These are phyloP conservation scores for Bhutanitis thaidina DNA, from an alignment of 2,888 invertebrate genomes.

Conservation along the genomic window DNA sequence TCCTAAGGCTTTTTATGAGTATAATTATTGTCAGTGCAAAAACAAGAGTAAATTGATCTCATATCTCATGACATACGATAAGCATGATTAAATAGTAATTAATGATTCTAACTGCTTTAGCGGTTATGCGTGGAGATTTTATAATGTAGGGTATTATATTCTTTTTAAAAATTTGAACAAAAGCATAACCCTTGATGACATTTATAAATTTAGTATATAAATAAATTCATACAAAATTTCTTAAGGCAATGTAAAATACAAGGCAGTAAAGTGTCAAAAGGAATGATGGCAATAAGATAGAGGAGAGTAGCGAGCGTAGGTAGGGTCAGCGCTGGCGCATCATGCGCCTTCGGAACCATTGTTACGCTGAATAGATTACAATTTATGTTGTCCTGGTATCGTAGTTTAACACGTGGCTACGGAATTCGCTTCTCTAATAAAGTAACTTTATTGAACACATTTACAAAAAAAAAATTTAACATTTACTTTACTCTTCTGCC, in stretches of 20 bases:
- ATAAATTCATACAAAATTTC: slow-evolving; percentile 9
- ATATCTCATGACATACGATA: too few relatives aligned
- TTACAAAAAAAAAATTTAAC: too few relatives aligned
- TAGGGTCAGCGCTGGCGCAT: slow-evolving; percentile 39
- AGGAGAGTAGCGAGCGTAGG: slow-evolving; percentile 51
- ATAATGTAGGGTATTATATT: background rate
- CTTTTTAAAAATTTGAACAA: background rate
- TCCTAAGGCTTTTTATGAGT: background rate
- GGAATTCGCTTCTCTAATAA: background rate
- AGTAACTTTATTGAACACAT: too few relatives aligned
- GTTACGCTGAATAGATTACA: slow-evolving; percentile 52
- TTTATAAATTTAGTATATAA: slow-evolving; percentile 10
- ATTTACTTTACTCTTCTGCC: too few relatives aligned
- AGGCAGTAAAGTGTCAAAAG: slow-evolving; percentile 67
- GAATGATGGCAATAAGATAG: slow-evolving; percentile 68
- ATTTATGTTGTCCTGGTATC: slow-evolving; percentile 53
- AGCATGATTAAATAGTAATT: too few relatives aligned
- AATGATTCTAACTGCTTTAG: too few relatives aligned
- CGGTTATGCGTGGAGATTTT: too few relatives aligned
- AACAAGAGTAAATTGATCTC: too few relatives aligned
- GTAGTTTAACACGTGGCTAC: slow-evolving; percentile 18
- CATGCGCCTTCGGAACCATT: slow-evolving; percentile 51
- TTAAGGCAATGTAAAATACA: slow-evolving; percentile 50
- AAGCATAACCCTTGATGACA: slow-evolving; percentile 2
- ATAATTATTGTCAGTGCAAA: too few relatives aligned